Conservation (phyloP, 2,797 vertebrate species). For the Ataeniobius toweri region DNA sequence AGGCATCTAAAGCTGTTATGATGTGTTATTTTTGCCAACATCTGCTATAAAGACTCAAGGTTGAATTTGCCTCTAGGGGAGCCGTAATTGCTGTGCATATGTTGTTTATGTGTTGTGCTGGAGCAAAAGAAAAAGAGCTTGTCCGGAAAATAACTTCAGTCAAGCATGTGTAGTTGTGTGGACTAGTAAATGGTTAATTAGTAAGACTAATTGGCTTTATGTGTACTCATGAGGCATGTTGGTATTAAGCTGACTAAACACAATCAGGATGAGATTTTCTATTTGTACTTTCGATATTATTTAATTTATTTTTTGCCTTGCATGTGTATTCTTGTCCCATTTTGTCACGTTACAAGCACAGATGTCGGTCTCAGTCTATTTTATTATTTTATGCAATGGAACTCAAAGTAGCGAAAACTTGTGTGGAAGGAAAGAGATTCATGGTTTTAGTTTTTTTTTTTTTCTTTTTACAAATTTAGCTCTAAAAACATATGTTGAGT, state of each 20-base stretch:
- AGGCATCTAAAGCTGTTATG: conserved; percentile 63
- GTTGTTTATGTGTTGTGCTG: conserved; percentile 74
- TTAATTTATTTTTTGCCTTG: neutral
- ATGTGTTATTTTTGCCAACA: conserved; percentile 71
- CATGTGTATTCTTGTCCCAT: neutral
- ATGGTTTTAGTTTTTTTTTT: no score
- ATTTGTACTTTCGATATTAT: conserved; percentile 22
- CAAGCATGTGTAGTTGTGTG: conserved; percentile 9
- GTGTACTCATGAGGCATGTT: conserved; percentile 15
- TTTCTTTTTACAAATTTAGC: neutral
- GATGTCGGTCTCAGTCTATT: no score
- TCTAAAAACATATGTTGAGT: neutral
- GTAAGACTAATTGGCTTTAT: conserved; percentile 24
- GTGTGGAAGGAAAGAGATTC: no score
- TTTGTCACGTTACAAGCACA: neutral
- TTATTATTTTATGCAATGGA: no score
- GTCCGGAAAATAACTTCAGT: conserved; percentile 29
- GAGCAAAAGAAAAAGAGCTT: conserved; percentile 41
- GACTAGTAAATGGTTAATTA: conserved; percentile 37
- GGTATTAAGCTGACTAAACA: conserved; percentile 19
- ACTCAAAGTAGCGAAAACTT: no score
- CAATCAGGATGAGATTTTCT: conserved; percentile 38
- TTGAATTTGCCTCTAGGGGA: conserved; percentile 76
- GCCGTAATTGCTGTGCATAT: conserved; percentile 76
- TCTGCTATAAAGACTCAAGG: conserved; percentile 77